phyloP scores from a whole-genome alignment of 64 coral and sea anemone genomes.

The Cladopsammia gracilis region DNA sequence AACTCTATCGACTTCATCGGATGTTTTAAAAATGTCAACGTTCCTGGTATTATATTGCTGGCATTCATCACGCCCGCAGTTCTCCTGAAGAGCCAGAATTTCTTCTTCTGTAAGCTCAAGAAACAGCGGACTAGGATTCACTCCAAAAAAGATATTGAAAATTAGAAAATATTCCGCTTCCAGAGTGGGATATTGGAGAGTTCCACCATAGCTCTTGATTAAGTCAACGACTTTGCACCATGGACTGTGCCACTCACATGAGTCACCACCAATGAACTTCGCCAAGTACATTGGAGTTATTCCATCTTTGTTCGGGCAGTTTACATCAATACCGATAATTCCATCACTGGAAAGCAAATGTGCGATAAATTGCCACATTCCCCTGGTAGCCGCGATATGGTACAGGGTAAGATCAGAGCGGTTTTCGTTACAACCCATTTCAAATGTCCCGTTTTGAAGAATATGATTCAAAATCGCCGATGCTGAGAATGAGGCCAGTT shows the following conservation, averaged over 20 bases:
- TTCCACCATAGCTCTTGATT: slow-evolving; percentile 58
- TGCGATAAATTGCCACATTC: slow-evolving; percentile 84
- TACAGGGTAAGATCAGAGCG: slow-evolving; percentile 50
- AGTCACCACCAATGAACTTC: slow-evolving; percentile 43
- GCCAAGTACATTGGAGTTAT: slow-evolving; percentile 89
- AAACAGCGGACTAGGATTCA: slow-evolving; percentile 10
- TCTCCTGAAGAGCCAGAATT: neutral
- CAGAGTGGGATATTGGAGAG: slow-evolving; percentile 34
- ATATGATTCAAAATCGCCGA: slow-evolving; percentile 34
- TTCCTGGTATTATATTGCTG: neutral
- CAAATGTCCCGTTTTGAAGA: slow-evolving; percentile 2
- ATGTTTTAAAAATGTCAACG: slow-evolving; percentile 10
- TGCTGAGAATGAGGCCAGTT: slow-evolving; percentile 79
- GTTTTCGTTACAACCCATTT: slow-evolving; percentile 67
- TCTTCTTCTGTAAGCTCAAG: slow-evolving; percentile 50
- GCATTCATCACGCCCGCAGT: slow-evolving; percentile 44
- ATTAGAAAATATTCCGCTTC: slow-evolving; percentile 81
- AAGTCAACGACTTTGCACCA: slow-evolving; percentile 82
- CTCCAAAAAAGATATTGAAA: slow-evolving; percentile 51
- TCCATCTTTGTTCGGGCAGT: slow-evolving; percentile 77
- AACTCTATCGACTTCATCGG: slow-evolving; percentile 44
- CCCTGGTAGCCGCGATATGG: slow-evolving; percentile 75
- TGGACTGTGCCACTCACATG: slow-evolving; percentile 70
- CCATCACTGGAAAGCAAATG: slow-evolving; percentile 11
- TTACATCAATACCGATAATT: slow-evolving; percentile 66